Percentiles rank a stretch among this genome's conserved stretches.
Conservation (phyloP, 2,888 invertebrate species). For the Sinelater perroti region DNA sequence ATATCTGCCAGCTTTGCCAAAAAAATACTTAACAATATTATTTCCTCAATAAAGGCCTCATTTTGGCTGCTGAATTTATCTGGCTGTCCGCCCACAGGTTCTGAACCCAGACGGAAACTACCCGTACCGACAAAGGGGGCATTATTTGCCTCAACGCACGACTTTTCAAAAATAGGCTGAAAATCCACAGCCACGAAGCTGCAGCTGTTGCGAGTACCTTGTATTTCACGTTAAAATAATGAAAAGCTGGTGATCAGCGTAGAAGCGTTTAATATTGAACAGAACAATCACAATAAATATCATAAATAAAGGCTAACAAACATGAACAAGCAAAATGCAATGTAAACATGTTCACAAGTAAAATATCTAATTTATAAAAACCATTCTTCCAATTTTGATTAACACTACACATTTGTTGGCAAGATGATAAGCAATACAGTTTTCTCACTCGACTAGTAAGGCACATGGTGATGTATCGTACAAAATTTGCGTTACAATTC, state of each 20-base stretch:
- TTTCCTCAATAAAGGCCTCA: no score
- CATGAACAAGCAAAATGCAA: constrained; percentile 30
- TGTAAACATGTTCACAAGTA: constrained; percentile 14
- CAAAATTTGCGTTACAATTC: neutral
- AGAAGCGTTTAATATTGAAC: constrained; percentile 53
- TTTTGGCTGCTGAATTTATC: no score
- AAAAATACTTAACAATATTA: no score
- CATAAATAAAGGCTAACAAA: constrained; percentile 34
- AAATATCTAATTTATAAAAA: constrained; percentile 6
- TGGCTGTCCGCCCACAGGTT: no score
- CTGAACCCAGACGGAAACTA: no score
- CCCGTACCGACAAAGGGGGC: no score
- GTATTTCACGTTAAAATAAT: no score
- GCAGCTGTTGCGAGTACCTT: no score
- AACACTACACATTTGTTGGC: constrained; percentile 27
- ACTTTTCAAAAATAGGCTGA: no score
- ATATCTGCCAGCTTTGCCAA: no score
- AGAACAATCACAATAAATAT: constrained; percentile 40
- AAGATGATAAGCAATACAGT: constrained; percentile 6
- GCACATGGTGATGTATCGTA: constrained; percentile 12
- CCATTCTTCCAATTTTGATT: constrained; percentile 10
- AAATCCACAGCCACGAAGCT: no score
- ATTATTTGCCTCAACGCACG: no score
- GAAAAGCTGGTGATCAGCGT: constrained; percentile 44
- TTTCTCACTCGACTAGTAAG: constrained; percentile 25